Conservation (phyloP, 1,140 invertebrate genomes). For the Bombus turneri region DNA sequence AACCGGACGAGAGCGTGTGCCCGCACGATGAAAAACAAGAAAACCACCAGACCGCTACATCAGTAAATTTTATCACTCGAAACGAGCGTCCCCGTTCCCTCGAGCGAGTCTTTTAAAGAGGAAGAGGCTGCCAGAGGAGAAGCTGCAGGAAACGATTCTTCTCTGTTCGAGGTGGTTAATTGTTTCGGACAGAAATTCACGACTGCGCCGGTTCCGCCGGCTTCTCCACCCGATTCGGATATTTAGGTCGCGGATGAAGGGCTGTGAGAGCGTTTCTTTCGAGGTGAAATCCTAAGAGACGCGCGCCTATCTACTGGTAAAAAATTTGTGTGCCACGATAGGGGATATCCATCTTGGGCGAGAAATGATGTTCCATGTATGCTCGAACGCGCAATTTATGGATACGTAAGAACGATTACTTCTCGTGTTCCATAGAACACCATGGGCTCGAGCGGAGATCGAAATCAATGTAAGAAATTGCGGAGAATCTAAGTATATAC, state of each 20-base stretch:
- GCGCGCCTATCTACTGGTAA: background rate
- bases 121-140: background rate
- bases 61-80: background rate
- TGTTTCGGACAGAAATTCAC: slow-evolving; percentile 19
- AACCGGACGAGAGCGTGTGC: background rate
- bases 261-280: slow-evolving; percentile 19
- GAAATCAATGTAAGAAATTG: background rate
- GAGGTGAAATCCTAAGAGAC: slow-evolving; percentile 30
- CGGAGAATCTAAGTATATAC: background rate
- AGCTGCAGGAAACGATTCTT: background rate
- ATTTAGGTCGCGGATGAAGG: slow-evolving; percentile 13
- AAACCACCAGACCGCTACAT: background rate
- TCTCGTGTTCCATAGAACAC: background rate
- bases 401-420: slow-evolving; percentile 28
- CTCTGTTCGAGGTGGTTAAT: background rate
- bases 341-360: slow-evolving; percentile 14
- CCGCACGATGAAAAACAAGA: background rate
- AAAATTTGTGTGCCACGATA: slow-evolving; percentile 7
- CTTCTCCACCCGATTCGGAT: slow-evolving; percentile 24
- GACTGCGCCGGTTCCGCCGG: background rate
- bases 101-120: background rate
- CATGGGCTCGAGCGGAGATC: background rate
- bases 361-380: background rate
- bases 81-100: background rate
- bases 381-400: slow-evolving; percentile 8